Conservation (phyloP, 2,797 vertebrate genomes). For the Pelobates cultripes region DNA sequence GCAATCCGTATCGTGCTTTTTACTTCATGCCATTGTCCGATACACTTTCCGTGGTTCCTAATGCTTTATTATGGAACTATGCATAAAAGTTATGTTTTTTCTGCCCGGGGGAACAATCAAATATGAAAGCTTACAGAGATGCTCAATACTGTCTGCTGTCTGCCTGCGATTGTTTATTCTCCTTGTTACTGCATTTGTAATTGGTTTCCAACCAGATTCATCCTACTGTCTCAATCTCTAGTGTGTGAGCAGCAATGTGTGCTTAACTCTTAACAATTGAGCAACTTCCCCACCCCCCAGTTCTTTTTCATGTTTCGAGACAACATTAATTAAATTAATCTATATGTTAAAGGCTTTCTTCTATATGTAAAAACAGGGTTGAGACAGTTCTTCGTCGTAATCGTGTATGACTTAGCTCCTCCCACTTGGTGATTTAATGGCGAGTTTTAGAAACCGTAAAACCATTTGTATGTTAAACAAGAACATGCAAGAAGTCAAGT, state of each 20-base stretch:
- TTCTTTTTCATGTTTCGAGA: background rate
- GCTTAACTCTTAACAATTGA: background rate
- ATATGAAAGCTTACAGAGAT: constrained; percentile 21
- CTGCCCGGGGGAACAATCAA: constrained; percentile 29
- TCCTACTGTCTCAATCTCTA: background rate
- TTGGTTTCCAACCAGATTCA: background rate
- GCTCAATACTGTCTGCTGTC: constrained; percentile 19
- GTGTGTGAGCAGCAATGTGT: background rate
- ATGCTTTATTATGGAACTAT: background rate
- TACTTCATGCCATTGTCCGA: no score
- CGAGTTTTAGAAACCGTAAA: no score
- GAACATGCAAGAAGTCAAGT: no score
- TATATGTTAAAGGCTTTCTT: background rate
- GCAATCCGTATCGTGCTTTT: no score
- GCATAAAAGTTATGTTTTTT: background rate
- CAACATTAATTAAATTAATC: background rate
- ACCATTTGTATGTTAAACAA: no score
- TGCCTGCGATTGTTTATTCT: constrained; percentile 27
- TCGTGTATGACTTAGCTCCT: no score
- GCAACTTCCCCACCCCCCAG: background rate
- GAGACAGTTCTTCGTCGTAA: background rate
- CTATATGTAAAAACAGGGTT: background rate
- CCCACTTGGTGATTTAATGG: no score
- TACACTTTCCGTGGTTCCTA: no score
- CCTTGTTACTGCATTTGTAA: constrained; percentile 4